Evolutionary conservation across 2,113 vertebrate species (phyloP), one percentile per base, ranked within the genome.

Genomic region (Xenopus laevis): DNA sequence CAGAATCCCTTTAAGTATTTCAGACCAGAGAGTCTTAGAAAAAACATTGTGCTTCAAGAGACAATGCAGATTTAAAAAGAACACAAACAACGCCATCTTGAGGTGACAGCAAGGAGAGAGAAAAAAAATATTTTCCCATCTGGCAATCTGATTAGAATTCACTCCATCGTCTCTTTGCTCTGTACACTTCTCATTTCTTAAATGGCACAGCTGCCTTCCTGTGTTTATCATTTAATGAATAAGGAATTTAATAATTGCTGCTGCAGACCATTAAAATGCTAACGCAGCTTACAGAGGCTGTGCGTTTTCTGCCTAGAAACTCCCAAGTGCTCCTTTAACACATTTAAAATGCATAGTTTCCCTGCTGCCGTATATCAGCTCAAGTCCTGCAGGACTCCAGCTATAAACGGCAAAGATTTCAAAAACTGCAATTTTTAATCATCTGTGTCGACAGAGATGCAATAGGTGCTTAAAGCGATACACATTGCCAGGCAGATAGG

Each of bases 211-310:
- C 74, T 77, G 74, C 66, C 74, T 69, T 77, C 74, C 15, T 77
- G 67, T 70, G 67, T 77, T 77, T 77, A 77, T 77, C 67, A 57
- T 70, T 77, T 77, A 77, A 77, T 64, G 67, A 77, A 77, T 77
- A 77, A 69, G 74, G 17, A 77, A 64, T 77, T 77, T 77, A 70
- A 77, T 77, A 77, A 77, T 77, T 77, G 74, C 74, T 70, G 66
- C 55, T 69, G 74, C 66, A 76, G 60, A 44, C 73, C 74, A 76
- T 76, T 76, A 76, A 70, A 76, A 76, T 76, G 66, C 74, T 68
- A 76, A 62, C 58, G 45, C 27, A 11, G 46, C 33, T 70, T 46
- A 50, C 66, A 61, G 8, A 64, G 47, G 64, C 20, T 68, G 70
- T 58, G 74, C 66, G 53, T 76, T 57, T 76, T 64, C 65, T 45